Evolutionary conservation across 2,797 vertebrate genomes (phyloP).

Genomic region (Threskiornis aethiopicus): DNA sequence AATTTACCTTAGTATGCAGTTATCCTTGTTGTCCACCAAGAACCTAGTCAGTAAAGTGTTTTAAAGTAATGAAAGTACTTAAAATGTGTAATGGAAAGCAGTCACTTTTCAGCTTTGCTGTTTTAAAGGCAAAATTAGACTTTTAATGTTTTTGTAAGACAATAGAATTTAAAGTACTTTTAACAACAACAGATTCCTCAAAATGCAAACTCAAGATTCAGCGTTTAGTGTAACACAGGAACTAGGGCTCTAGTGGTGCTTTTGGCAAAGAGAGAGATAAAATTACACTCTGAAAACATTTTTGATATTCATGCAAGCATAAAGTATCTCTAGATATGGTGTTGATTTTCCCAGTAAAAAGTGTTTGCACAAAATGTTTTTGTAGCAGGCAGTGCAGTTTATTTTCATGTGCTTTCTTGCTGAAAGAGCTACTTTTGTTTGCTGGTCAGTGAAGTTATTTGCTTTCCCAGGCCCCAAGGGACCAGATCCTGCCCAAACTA

Average conservation of each 20-base stretch:
- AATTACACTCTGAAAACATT: background rate
- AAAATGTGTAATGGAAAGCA: background rate
- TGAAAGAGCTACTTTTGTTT: background rate
- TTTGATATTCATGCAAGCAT: background rate
- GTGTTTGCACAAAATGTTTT: background rate
- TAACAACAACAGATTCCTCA: background rate
- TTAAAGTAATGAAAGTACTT: background rate
- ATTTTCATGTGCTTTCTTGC: background rate
- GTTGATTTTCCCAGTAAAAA: background rate
- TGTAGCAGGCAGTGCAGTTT: background rate
- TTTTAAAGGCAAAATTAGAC: background rate
- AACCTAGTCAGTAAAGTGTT: background rate
- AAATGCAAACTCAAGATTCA: background rate
- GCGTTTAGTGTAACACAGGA: background rate
- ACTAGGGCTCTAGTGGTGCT: background rate
- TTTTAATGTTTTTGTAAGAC: background rate
- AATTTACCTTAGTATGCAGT: background rate
- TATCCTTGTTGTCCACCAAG: background rate
- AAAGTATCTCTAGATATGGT: background rate
- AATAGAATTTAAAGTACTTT: background rate
- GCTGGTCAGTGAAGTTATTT: background rate
- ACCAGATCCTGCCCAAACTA: background rate
- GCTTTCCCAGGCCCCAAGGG: background rate
- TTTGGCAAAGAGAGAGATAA: background rate
- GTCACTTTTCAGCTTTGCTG: background rate